Percentiles rank a stretch among this genome's conserved stretches.
These are phyloP conservation scores for Biston stratarius DNA, from an alignment of 2,888 invertebrate species.

Conservation along the genomic window DNA sequence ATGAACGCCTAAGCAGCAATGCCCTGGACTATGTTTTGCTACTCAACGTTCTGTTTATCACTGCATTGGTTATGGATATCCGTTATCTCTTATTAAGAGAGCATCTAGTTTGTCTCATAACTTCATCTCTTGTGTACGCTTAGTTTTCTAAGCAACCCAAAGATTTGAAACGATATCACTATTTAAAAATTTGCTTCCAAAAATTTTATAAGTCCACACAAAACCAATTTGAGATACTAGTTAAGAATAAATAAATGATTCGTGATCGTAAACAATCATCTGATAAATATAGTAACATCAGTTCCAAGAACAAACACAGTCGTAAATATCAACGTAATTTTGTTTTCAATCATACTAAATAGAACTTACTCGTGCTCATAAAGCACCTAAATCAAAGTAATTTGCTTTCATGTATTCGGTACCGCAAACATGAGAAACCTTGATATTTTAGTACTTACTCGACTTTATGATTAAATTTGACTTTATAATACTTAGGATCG, in stretches of 20 bases:
- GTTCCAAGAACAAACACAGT: conserved; percentile 25
- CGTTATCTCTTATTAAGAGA: too few relatives aligned
- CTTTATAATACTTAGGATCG: not conserved
- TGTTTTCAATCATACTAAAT: conserved; percentile 28
- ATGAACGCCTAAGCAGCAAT: too few relatives aligned
- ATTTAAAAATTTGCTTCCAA: too few relatives aligned
- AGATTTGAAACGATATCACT: too few relatives aligned
- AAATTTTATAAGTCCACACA: too few relatives aligned
- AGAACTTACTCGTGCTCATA: conserved; percentile 12
- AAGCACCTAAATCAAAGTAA: conserved; percentile 16
- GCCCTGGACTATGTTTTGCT: too few relatives aligned
- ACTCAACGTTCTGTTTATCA: too few relatives aligned
- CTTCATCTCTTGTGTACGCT: too few relatives aligned
- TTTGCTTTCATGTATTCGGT: conserved; percentile 16
- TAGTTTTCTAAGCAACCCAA: too few relatives aligned
- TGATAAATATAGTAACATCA: conserved; percentile 9
- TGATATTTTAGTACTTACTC: conserved; percentile 6
- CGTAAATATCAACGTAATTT: conserved; percentile 23
- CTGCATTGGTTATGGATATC: too few relatives aligned
- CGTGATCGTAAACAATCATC: not conserved
- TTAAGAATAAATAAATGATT: not conserved
- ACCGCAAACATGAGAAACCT: conserved; percentile 13
- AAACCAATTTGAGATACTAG: too few relatives aligned
- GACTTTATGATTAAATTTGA: not conserved
- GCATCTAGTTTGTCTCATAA: too few relatives aligned